Evolutionary conservation across 2,888 invertebrate species (phyloP).

Genomic region (Tricholauxania praeusta): DNA sequence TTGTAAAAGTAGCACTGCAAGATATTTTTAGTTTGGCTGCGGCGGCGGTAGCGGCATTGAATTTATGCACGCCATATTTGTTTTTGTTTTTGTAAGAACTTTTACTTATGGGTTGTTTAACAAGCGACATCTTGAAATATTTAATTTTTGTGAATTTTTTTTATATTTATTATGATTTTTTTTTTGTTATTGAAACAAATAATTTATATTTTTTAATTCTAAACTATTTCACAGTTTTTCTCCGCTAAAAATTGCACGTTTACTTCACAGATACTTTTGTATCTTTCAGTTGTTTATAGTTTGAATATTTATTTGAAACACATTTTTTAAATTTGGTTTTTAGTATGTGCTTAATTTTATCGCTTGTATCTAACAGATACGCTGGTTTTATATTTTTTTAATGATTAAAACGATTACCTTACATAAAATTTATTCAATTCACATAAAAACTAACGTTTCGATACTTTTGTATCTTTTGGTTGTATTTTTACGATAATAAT

Average conservation of each 20-base stretch:
- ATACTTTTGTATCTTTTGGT: too few relatives aligned
- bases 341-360: too few relatives aligned
- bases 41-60: conserved; percentile 12
- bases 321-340: too few relatives aligned
- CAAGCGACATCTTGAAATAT: conserved; percentile 48
- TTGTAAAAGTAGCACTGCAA: conserved; percentile 7
- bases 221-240: conserved; percentile 3
- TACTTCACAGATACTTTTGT: too few relatives aligned
- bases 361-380: too few relatives aligned
- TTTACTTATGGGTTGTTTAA: conserved; percentile 33
- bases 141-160: background rate
- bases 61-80: conserved; percentile 29
- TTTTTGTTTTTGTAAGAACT: conserved; percentile 39
- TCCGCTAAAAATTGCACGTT: background rate
- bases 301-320: too few relatives aligned
- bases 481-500: too few relatives aligned
- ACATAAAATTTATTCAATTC: too few relatives aligned
- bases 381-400: too few relatives aligned
- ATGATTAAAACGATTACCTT: too few relatives aligned
- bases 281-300: too few relatives aligned
- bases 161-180: conserved; percentile 47
- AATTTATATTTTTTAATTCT: conserved; percentile 1
- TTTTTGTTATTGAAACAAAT: conserved; percentile 31
- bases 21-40: conserved; percentile 30
- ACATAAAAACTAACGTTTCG: too few relatives aligned